A percentile compares a stretch with the other conserved stretches of the same genome.
phyloP scores from a whole-genome alignment of 2,113 vertebrate species.

The Dunckerocampus dactyliophorus region DNA sequence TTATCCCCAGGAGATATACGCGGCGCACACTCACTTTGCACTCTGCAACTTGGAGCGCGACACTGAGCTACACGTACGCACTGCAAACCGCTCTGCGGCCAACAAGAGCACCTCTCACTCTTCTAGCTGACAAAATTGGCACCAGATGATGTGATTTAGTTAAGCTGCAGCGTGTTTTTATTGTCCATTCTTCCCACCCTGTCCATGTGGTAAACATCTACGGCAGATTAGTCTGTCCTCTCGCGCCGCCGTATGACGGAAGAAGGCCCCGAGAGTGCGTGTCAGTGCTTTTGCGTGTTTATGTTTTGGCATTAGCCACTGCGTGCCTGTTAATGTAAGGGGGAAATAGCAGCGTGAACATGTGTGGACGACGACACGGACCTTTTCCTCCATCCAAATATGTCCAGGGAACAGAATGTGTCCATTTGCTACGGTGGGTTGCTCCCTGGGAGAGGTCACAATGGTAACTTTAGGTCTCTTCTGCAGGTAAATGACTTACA shows the following conservation, averaged over 20 bases:
- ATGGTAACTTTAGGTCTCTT: constrained; percentile 10
- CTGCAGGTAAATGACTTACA: background rate
- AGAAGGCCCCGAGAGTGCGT: constrained; percentile 15
- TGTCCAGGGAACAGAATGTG: constrained; percentile 10
- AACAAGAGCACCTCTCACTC: background rate
- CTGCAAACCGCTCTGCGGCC: background rate
- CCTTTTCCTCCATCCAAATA: constrained; percentile 24
- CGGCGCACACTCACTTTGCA: constrained; percentile 51
- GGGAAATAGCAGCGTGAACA: constrained; percentile 1
- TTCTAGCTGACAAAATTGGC: background rate
- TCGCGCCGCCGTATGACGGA: constrained; percentile 8
- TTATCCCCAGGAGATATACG: constrained; percentile 58
- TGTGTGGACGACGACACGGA: constrained; percentile 10
- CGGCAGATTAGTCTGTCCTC: constrained; percentile 54
- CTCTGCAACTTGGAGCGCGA: constrained; percentile 25
- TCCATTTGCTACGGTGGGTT: constrained; percentile 14
- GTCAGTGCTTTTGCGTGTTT: constrained; percentile 23
- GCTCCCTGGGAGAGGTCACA: constrained; percentile 14
- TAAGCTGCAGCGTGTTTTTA: background rate
- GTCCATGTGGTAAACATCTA: constrained; percentile 23
- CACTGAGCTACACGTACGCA: background rate
- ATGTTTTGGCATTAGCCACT: constrained; percentile 7
- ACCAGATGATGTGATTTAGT: background rate
- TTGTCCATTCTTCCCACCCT: background rate
- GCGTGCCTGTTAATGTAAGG: constrained; percentile 16